Conservation (phyloP, 2,888 invertebrate species). For the Fissipunctia ypsillon region DNA sequence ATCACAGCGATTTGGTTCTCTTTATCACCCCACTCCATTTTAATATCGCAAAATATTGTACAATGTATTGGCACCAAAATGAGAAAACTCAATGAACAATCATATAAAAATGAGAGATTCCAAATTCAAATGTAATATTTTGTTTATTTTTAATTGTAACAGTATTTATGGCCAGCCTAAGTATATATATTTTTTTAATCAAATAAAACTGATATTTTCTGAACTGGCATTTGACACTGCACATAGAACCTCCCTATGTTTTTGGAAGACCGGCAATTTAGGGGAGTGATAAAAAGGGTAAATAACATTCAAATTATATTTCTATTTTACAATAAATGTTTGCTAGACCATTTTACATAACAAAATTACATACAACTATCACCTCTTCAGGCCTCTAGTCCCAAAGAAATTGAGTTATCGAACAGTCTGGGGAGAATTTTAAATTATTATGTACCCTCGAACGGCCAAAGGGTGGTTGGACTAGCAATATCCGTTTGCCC, state of each 20-base stretch:
- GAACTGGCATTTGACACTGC: not conserved
- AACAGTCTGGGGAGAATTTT: constrained; percentile 57
- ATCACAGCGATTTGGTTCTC: too few relatives aligned
- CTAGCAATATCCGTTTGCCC: constrained; percentile 32
- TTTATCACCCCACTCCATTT: too few relatives aligned
- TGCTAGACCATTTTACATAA: not conserved
- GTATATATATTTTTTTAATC: too few relatives aligned
- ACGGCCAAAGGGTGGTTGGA: constrained; percentile 39
- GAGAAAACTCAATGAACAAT: too few relatives aligned
- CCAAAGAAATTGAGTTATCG: constrained; percentile 62
- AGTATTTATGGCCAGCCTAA: too few relatives aligned
- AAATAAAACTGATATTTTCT: not conserved
- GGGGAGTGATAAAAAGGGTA: not conserved
- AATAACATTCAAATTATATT: not conserved
- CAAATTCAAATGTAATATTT: too few relatives aligned
- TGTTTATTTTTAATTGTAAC: too few relatives aligned
- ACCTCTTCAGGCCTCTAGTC: constrained; percentile 50
- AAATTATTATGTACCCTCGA: constrained; percentile 51
- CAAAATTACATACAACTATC: constrained; percentile 19
- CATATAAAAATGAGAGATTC: too few relatives aligned
- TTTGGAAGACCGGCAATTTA: not conserved
- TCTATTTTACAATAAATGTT: not conserved
- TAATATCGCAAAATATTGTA: too few relatives aligned
- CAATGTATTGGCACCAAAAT: too few relatives aligned
- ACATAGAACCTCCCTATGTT: not conserved